Evolutionary conservation across 2,113 vertebrate genomes (phyloP).

Genomic region (Chaetops frenatus): DNA sequence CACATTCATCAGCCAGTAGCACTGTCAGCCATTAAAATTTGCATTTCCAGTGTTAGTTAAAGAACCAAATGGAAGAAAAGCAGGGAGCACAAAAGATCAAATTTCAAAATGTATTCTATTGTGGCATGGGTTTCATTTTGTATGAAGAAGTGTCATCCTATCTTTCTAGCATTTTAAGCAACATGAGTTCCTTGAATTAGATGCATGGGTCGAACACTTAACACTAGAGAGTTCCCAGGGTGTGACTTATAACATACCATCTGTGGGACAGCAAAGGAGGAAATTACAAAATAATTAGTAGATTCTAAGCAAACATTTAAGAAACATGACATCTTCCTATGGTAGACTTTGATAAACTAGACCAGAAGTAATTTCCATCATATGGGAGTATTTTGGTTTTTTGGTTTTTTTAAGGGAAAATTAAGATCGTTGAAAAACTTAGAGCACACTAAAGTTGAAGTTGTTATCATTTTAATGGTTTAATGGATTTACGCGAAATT

Average conservation of each 20-base stretch:
- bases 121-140: neutral
- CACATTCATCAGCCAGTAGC: neutral
- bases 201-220: neutral
- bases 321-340: neutral
- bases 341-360: neutral
- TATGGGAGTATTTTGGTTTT: neutral
- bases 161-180: neutral
- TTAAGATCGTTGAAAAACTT: neutral
- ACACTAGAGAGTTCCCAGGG: neutral
- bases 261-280: neutral
- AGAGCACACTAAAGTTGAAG: neutral
- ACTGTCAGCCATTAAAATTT: neutral
- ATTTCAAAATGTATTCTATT: neutral
- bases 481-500: neutral
- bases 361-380: neutral
- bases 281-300: neutral
- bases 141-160: neutral
- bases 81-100: neutral
- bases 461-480: neutral
- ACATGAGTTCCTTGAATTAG: neutral
- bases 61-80: neutral
- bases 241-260: neutral
- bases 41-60: neutral
- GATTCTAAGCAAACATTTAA: neutral
- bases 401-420: neutral